These are phyloP conservation scores for Sebastes miniatus DNA, from an alignment of 2,797 vertebrate genomes.

Conservation along the genomic window DNA sequence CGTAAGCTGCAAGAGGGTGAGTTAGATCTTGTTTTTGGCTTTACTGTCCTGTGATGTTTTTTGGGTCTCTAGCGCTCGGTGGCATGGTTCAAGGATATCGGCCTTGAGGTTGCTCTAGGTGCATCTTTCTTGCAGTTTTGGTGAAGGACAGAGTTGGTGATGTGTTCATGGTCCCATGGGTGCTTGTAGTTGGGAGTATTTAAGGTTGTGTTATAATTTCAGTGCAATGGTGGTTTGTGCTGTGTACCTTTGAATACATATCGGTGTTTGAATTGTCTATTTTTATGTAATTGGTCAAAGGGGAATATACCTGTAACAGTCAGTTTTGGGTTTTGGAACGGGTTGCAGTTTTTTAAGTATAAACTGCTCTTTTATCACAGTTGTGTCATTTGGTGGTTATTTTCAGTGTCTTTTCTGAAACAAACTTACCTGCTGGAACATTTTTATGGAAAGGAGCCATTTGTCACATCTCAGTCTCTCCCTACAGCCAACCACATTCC, in stretches of 20 bases:
- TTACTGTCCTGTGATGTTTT: background rate
- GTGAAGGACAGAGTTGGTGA: background rate
- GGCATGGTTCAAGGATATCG: background rate
- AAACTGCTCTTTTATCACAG: background rate
- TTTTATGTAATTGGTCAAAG: background rate
- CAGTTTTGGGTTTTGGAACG: background rate
- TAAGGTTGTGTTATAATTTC: background rate
- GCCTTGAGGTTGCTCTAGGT: background rate
- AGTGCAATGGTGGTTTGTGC: background rate
- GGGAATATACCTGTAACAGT: background rate
- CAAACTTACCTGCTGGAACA: background rate
- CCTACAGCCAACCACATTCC: background rate
- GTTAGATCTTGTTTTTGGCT: background rate
- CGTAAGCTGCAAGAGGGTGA: background rate
- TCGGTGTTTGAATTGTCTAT: background rate
- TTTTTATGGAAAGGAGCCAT: background rate
- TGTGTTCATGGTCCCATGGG: background rate
- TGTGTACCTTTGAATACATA: background rate
- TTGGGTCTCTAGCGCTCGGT: background rate
- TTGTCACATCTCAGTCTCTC: background rate
- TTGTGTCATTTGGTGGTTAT: background rate
- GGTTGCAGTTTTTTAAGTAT: background rate
- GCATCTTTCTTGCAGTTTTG: background rate
- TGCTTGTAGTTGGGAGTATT: background rate
- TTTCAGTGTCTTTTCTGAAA: background rate